Evolutionary conservation across 2,113 vertebrate species (phyloP), one percentile per base, ranked within the genome.

Genomic region (Speoplatyrhinus poulsoni): DNA sequence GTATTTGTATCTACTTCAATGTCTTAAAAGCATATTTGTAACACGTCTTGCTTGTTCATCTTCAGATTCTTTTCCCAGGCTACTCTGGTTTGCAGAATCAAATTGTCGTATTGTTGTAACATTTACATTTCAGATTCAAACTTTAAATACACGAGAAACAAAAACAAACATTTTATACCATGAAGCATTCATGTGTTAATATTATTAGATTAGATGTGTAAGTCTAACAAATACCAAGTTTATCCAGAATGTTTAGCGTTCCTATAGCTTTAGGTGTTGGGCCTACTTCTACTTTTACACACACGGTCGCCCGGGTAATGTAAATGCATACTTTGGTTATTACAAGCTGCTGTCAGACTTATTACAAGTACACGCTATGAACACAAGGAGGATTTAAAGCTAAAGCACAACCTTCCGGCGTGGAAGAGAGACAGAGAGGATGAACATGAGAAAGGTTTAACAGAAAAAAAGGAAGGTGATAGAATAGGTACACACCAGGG

Each of bases 291-390:
- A 70, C 66, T 83, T 86, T 82, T 72, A 82, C 67, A 85, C 72
- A 75, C 65, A 73, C 81, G 48, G 74, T 60, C 71, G 60, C 80
- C 59, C 17, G 55, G 72, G 63, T 62, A 69, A 77, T 69, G 65
- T 70, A 82, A 85, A 76, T 36, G 61, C 76, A 84, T 79, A 88
- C 81, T 88, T 82, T 79, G 60, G 72, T 82, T 84, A 86, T 87
- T 86, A 84, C 65, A 85, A 80, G 76, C 82, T 77, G 84, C 85
- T 88, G 79, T 89, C 79, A 87, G 77, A 81, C 83, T 84, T 84
- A 88, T 85, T 88, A 80, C 75, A 80, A 55, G 65, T 65, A 65
- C 64, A 74, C 32, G 57, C 79, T 75, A 64, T 49, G 49, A 62
- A 75, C 71, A 82, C 72, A 86, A 86, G 85, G 73, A 88, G 82